A percentile compares a stretch with the other conserved stretches of the same genome.
These are phyloP conservation scores for Thumatha senex DNA, from an alignment of 2,888 invertebrate species.

Conservation along the genomic window DNA sequence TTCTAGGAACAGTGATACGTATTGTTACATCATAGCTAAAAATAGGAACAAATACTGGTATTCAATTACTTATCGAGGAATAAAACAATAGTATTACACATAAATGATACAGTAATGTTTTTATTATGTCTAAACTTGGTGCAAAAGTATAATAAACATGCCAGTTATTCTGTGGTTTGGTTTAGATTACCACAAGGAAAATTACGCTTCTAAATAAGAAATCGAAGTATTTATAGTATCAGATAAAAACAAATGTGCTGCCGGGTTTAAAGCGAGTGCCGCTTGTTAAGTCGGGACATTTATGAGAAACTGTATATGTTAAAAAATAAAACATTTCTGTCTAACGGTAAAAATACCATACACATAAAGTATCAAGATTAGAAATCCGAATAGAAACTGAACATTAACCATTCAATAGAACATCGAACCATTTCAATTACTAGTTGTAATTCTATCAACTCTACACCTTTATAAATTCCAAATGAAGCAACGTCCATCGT, in stretches of 20 bases:
- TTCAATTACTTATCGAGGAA: neutral
- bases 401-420: constrained; percentile 46
- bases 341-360: too few species aligned
- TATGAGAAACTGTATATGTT: too few species aligned
- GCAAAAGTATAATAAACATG: neutral
- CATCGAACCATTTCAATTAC: constrained; percentile 47
- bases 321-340: too few species aligned
- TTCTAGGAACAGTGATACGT: neutral
- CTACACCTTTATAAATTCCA: constrained; percentile 16
- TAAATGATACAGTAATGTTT: constrained; percentile 5
- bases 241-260: too few species aligned
- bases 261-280: too few species aligned
- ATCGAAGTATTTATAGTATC: neutral
- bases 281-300: too few species aligned
- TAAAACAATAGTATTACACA: constrained; percentile 6
- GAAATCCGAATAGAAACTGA: neutral
- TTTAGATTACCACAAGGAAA: neutral
- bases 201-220: neutral
- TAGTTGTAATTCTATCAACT: constrained; percentile 1
- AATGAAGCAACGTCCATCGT: constrained; percentile 10
- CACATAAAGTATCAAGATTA: neutral
- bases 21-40: neutral
- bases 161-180: neutral
- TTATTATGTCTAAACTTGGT: neutral
- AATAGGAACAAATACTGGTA: constrained; percentile 1